Base-by-base conservation (phyloP, 2,888 invertebrate genomes). In the Theretra japonica region DNA sequence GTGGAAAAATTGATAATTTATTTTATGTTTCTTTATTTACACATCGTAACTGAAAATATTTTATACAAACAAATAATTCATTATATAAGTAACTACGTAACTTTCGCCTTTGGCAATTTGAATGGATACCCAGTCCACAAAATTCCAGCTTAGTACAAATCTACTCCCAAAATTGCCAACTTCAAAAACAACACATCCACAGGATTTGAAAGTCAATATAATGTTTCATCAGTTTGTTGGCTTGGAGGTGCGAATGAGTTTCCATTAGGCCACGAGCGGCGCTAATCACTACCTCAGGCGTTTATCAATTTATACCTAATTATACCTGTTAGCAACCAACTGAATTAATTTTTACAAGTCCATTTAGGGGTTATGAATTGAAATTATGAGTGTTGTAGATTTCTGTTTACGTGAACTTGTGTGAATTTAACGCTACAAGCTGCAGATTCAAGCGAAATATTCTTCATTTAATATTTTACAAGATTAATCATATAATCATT, bases 231-330 rank as follows among this genome's bases (percentile, higher is more conserved):
- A 58, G 15, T 17, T 17, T 58, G 1, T 60, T 7, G 19, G 33
- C 21, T 62, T 33, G 4, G 1, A 41, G 41, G 62, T 62, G 62
- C 11, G 33, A 62, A 41, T 41, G 21, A 62, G 59, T 15, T n/a
- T 21, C 21, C 21, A 62, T 62, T 62, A 62, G 15, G 41, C n/a
- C 33, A 62, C 62, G 41, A 17, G 21, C 15, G 33, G 8, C n/a
- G 62, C 21, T 62, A 62, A 62, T 62, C 33, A 21, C 3, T 41
- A 25, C 17, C 59, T 59, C 59, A 59, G 33, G 62, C 21, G 33
- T 33, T 62, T 33, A 62, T 62, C 33, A 62, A 62, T 62, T 62
- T 62, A 62, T 2, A 21, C 33, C n/a, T 41, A 62, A 62, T 62
- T 62, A 41, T 41, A 62, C 11, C 41, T 62, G 1, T 60, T 60